phyloP scores from a whole-genome alignment of 2,888 invertebrate species.

The Phania funesta region DNA sequence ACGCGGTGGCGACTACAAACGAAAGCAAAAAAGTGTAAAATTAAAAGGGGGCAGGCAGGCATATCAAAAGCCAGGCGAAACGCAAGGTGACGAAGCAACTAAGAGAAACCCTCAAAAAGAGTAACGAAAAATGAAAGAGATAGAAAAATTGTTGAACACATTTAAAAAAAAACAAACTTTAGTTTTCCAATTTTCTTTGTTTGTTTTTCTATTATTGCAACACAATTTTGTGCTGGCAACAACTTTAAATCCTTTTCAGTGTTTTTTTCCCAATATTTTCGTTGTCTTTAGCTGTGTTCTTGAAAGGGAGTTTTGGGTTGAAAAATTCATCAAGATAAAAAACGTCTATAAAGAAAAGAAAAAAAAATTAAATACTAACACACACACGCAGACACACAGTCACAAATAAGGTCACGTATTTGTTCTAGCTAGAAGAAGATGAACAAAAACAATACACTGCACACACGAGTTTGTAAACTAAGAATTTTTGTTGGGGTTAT shows the following conservation, averaged over 20 bases:
- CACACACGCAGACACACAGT: constrained; percentile 59
- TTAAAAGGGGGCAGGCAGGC: constrained; percentile 24
- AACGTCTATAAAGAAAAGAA: constrained; percentile 19
- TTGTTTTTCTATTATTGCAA: constrained; percentile 4
- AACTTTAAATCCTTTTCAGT: constrained; percentile 63
- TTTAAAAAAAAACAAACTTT: constrained; percentile 64
- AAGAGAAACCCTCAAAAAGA: constrained; percentile 46
- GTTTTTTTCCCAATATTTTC: not conserved
- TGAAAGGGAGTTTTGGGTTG: constrained; percentile 46
- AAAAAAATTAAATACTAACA: constrained; percentile 30
- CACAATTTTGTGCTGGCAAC: constrained; percentile 29
- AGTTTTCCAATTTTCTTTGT: constrained; percentile 52
- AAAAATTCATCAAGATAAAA: constrained; percentile 44
- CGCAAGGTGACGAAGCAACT: constrained; percentile 28
- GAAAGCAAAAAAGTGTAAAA: not conserved
- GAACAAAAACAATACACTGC: constrained; percentile 43
- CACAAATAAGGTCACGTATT: constrained; percentile 78
- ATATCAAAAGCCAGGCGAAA: not conserved
- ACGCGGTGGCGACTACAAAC: constrained; percentile 53
- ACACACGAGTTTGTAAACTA: constrained; percentile 50
- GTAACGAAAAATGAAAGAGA: not conserved
- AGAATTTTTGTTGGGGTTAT: constrained; percentile 41
- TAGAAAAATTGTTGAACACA: constrained; percentile 60
- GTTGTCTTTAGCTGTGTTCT: constrained; percentile 10
- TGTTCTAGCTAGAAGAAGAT: constrained; percentile 66